A percentile compares a stretch with the other conserved stretches of the same genome.
Evolutionary conservation across 2,113 vertebrate species (phyloP).

Genomic region (Cololabis saira): DNA sequence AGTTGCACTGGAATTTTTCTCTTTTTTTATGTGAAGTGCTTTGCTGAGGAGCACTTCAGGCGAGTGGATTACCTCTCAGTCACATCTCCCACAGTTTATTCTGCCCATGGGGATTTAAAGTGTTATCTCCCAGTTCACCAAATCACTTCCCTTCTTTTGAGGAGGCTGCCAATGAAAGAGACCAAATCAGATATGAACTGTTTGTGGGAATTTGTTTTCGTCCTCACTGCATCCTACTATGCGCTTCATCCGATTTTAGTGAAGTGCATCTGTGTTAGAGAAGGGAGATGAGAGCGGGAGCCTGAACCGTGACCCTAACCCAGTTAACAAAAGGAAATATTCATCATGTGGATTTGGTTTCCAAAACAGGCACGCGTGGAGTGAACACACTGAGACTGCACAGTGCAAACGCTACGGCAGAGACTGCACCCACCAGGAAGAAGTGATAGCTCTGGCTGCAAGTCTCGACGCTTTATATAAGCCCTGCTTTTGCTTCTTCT

Average conservation of each 20-base stretch:
- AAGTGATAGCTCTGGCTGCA: constrained; percentile 1
- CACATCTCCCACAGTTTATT: constrained; percentile 47
- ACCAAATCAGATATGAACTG: constrained; percentile 28
- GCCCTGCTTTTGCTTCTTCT: constrained; percentile 14
- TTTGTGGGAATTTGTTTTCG: constrained; percentile 35
- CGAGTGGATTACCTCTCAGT: constrained; percentile 63
- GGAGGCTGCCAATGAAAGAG: constrained; percentile 20
- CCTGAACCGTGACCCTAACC: constrained; percentile 26
- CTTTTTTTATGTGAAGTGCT: constrained; percentile 42
- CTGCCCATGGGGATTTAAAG: constrained; percentile 46
- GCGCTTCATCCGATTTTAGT: constrained; percentile 17
- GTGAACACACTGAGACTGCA: background rate
- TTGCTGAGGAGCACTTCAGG: constrained; percentile 67
- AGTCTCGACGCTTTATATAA: constrained; percentile 14
- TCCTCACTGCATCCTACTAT: constrained; percentile 12
- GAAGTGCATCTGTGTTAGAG: constrained; percentile 24
- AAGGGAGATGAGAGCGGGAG: constrained; percentile 17
- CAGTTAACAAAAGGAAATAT: constrained; percentile 22
- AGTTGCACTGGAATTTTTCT: constrained; percentile 12
- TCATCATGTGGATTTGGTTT: constrained; percentile 11
- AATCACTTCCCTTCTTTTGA: constrained; percentile 43
- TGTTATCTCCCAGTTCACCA: constrained; percentile 45
- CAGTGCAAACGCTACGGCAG: too few relatives aligned
- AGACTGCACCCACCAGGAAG: constrained; percentile 3
- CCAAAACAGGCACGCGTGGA: constrained; percentile 21